A percentile compares a stretch with the other conserved stretches of the same genome.
These are phyloP conservation scores for Ctenomys sociabilis DNA, from an alignment of 2,113 vertebrate genomes.

Conservation along the genomic window DNA sequence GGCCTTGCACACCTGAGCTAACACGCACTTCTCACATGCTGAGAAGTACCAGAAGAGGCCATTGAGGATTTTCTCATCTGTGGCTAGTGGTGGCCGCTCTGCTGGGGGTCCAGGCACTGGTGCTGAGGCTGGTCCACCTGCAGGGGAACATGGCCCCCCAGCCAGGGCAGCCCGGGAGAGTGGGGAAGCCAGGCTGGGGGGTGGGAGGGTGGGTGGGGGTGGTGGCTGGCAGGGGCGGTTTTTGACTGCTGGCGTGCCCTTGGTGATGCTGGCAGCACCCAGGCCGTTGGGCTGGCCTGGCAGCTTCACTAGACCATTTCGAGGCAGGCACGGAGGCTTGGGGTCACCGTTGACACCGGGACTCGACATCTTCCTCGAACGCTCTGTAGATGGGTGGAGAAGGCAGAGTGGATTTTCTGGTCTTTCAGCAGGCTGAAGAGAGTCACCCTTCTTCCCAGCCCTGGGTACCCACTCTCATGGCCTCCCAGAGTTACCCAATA, in stretches of 20 bases:
- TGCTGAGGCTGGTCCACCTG: constrained; percentile 85
- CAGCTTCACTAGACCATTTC: constrained; percentile 97
- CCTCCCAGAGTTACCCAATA: neutral
- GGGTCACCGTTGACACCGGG: constrained; percentile 89
- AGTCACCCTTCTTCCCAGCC: neutral
- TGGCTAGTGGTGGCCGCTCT: constrained; percentile 91
- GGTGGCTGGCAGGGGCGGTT: constrained; percentile 98
- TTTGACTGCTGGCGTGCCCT: constrained; percentile 97
- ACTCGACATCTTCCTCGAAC: constrained; percentile 89
- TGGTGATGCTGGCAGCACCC: constrained; percentile 98
- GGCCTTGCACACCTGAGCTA: constrained; percentile 97
- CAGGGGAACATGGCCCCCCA: constrained; percentile 84
- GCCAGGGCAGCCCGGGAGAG: constrained; percentile 86
- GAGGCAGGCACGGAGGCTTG: constrained; percentile 97
- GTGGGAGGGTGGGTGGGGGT: constrained; percentile 92
- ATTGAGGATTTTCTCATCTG: constrained; percentile 98
- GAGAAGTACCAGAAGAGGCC: constrained; percentile 99
- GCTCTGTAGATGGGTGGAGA: constrained; percentile 76
- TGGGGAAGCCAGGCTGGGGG: constrained; percentile 90
- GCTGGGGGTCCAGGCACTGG: constrained; percentile 87
- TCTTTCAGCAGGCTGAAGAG: neutral
- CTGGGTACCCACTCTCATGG: neutral
- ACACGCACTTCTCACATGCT: constrained; percentile 94
- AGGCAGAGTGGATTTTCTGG: neutral
- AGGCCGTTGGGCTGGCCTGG: constrained; percentile 96